Percentiles rank a stretch among this genome's conserved stretches.
Conservation (phyloP, 2,113 vertebrate species). For the Ramphastos sulfuratus region DNA sequence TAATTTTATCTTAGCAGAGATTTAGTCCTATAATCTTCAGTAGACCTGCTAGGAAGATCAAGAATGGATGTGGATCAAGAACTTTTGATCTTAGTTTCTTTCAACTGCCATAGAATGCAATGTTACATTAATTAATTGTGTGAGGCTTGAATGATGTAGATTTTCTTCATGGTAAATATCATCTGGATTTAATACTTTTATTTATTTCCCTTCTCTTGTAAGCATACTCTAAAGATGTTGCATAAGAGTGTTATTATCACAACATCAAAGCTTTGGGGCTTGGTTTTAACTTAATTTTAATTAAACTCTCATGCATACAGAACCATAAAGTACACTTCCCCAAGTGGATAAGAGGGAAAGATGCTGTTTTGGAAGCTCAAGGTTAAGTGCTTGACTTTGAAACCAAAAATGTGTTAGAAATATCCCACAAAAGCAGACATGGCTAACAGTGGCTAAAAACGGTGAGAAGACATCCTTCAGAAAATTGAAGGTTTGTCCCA, state of each 20-base stretch:
- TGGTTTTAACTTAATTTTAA: neutral
- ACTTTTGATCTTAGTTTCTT: neutral
- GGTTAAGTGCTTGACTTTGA: neutral
- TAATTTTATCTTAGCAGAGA: neutral
- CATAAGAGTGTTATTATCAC: neutral
- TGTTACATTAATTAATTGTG: neutral
- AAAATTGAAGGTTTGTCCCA: neutral
- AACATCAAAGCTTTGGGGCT: neutral
- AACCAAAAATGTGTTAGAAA: neutral
- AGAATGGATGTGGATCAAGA: neutral
- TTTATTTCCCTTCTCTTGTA: neutral
- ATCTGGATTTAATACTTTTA: neutral
- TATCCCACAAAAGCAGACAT: fast-evolving
- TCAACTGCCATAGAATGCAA: neutral
- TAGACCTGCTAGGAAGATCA: neutral
- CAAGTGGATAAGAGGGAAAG: neutral
- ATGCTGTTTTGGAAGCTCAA: neutral
- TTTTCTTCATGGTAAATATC: neutral
- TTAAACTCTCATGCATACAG: neutral
- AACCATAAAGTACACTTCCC: neutral
- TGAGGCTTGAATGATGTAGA: neutral
- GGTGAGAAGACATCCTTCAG: neutral
- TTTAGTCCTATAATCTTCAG: neutral
- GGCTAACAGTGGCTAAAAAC: neutral
- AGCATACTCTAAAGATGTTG: neutral